Base-by-base conservation (phyloP, 2,113 vertebrate species). In the Pimephales promelas region DNA sequence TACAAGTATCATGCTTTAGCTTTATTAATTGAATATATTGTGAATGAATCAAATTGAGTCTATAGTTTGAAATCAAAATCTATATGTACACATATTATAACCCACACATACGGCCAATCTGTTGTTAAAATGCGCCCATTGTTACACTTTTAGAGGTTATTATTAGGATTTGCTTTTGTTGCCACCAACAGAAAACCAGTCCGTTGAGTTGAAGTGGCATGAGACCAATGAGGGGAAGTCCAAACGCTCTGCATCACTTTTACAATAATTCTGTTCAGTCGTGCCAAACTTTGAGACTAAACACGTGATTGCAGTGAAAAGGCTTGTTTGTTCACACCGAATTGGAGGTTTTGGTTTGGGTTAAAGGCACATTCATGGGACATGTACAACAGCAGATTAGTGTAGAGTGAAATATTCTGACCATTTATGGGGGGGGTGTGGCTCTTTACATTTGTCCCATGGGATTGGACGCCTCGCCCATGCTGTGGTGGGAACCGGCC, bases 391-490 rank as follows among this genome's bases (percentile, higher is more conserved):
- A 93, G 91, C 91, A 92, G 92, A 93, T 92, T 91, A 90, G 91
- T 93, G 88, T 89, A 85, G 92, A 93, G 92, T 93, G 92, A 93
- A 94, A 92, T 92, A 90, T 92, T 93, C 93, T 94, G 91, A 95
- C 92, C 93, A 93, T 93, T 92, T 88, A 89, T 85, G 91, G 89
- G 90, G n/a, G 47, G 52, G 90, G 88, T 81, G 91, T 90, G 92
- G 92, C 90, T 81, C 90, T 96, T 96, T 96, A 99, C 97, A 98
- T 99, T 95, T 98, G 97, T 93, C 97, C 97, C 97, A 99, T 93
- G 89, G 97, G 96, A 90, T 97, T 98, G 1, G 96, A 92, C 71
- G 95, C 95, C 2, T 99, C 97, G 86, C 96, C 96, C 97, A 99
- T 97, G 83, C 94, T 94, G 4, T 96, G 97, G 91, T 99, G 97